These are phyloP conservation scores for Rhea pennata DNA, from an alignment of 2,113 vertebrate genomes.

Conservation along the genomic window DNA sequence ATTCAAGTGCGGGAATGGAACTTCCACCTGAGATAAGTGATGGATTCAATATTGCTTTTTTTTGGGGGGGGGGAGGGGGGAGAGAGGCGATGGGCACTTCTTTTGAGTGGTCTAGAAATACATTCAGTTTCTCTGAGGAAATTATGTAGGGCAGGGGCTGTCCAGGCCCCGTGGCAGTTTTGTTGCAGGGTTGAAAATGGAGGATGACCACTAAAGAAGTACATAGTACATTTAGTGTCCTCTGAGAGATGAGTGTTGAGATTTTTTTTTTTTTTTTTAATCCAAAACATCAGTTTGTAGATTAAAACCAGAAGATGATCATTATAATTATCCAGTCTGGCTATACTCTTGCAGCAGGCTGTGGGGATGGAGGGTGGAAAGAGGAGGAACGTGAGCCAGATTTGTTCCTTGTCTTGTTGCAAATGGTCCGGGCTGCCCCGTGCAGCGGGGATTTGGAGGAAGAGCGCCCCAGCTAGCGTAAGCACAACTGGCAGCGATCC, in stretches of 20 bases:
- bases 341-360: background rate
- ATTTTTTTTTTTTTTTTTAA: conserved; percentile 31
- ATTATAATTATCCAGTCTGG: background rate
- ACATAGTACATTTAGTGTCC: background rate
- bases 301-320: conserved; percentile 40
- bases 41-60: background rate
- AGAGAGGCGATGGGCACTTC: background rate
- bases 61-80: background rate
- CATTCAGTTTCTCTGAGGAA: background rate
- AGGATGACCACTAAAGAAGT: background rate
- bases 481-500: background rate
- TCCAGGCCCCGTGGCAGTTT: background rate
- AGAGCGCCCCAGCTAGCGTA: background rate
- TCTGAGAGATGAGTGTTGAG: background rate
- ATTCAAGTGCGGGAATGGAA: conserved; percentile 38
- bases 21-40: background rate
- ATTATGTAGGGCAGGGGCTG: background rate
- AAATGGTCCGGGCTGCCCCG: background rate
- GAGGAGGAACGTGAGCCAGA: background rate
- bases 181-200: background rate
- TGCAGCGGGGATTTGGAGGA: background rate
- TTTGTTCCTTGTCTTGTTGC: background rate
- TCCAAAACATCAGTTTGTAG: background rate
- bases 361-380: background rate
- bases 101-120: background rate